These are phyloP conservation scores for Argya squamiceps DNA, from an alignment of 2,797 vertebrate genomes.

Conservation along the genomic window DNA sequence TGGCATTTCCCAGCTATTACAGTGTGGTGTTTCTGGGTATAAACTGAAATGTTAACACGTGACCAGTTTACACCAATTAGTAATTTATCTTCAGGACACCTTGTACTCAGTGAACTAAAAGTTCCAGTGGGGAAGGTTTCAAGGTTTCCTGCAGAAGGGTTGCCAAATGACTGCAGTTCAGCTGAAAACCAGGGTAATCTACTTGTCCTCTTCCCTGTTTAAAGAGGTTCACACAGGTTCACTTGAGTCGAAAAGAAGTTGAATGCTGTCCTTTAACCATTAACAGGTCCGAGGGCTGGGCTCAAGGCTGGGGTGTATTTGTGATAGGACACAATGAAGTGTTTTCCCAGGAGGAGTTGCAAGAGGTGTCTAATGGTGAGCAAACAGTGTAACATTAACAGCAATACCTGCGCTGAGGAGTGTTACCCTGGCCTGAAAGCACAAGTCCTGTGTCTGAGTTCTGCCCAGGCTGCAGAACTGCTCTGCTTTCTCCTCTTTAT, in stretches of 20 bases:
- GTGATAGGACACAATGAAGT: neutral
- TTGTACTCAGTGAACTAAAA: neutral
- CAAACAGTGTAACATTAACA: neutral
- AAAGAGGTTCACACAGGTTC: neutral
- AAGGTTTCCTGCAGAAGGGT: neutral
- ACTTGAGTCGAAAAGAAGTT: neutral
- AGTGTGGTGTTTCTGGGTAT: neutral
- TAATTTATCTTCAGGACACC: neutral
- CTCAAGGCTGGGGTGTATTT: neutral
- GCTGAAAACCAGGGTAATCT: neutral
- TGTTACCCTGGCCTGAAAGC: neutral
- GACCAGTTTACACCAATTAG: neutral
- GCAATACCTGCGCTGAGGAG: neutral
- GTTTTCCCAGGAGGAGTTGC: neutral
- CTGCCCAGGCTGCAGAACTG: neutral
- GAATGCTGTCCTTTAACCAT: neutral
- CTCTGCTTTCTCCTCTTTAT: neutral
- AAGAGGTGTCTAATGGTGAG: neutral
- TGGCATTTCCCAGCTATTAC: neutral
- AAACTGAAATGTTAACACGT: neutral
- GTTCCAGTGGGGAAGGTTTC: neutral
- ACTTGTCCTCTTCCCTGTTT: neutral
- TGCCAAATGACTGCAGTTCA: neutral
- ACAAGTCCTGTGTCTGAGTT: fast-evolving
- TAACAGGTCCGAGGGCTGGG: neutral